A percentile compares a stretch with the other conserved stretches of the same genome.
Evolutionary conservation across 2,888 invertebrate species (phyloP).

Genomic region (Hydroisotoma schaefferi): DNA sequence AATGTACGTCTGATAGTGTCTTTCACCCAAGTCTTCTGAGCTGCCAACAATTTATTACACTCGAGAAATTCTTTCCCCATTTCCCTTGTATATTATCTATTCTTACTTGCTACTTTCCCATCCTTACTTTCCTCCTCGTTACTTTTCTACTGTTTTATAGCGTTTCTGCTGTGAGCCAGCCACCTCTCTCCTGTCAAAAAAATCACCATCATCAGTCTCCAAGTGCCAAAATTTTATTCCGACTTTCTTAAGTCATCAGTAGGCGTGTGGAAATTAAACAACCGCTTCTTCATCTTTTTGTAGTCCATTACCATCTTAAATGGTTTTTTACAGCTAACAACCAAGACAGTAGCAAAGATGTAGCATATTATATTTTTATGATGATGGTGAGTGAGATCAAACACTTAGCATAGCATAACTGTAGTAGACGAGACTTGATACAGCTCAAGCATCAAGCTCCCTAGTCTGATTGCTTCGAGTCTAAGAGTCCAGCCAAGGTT

Average conservation of each 20-base stretch:
- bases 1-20: constrained; percentile 46
- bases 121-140: not conserved
- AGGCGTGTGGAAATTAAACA: constrained; percentile 9
- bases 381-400: too few relatives aligned
- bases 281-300: not conserved
- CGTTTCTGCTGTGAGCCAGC: too few relatives aligned
- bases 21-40: constrained; percentile 41
- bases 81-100: constrained; percentile 17
- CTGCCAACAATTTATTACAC: constrained; percentile 49
- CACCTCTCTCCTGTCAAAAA: constrained; percentile 20
- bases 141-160: too few relatives aligned
- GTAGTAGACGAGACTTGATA: too few relatives aligned
- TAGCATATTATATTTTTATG: too few relatives aligned
- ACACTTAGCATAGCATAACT: too few relatives aligned
- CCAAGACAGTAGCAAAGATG: too few relatives aligned
- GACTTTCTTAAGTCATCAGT: constrained; percentile 16
- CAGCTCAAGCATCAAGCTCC: too few relatives aligned
- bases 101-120: not conserved
- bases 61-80: constrained; percentile 44
- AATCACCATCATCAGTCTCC: constrained; percentile 32
- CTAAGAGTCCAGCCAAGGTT: too few relatives aligned
- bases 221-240: constrained; percentile 26
- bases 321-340: too few relatives aligned
- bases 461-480: too few relatives aligned
- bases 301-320: too few relatives aligned